Percentiles rank a stretch among this genome's conserved stretches.
These are phyloP conservation scores for Meloe dianella DNA, from an alignment of 2,888 invertebrate genomes.

Conservation along the genomic window DNA sequence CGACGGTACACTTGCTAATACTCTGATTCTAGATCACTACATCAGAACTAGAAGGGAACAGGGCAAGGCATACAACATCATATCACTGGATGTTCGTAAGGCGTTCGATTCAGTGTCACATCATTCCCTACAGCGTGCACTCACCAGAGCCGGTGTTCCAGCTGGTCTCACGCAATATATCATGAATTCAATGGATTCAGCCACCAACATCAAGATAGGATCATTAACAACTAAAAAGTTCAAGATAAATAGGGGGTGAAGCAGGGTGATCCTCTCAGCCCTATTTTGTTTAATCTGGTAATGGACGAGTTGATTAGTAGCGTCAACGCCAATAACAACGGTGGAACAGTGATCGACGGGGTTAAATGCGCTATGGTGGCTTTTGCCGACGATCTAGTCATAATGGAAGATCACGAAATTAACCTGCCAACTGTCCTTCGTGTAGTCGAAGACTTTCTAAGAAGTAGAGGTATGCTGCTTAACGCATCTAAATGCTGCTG, in stretches of 20 bases:
- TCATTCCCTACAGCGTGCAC: slow-evolving; percentile 3
- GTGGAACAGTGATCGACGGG: neutral
- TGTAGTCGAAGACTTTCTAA: slow-evolving; percentile 10
- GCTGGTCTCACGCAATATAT: slow-evolving; percentile 1
- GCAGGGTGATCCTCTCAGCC: slow-evolving; percentile 56
- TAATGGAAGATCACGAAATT: slow-evolving; percentile 20
- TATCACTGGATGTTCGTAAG: slow-evolving; percentile 25
- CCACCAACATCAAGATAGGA: slow-evolving; percentile 15
- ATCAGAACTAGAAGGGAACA: neutral
- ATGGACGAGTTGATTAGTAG: no score
- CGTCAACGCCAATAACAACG: no score
- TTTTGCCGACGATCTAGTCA: slow-evolving; percentile 40
- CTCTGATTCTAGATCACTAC: slow-evolving; percentile 7
- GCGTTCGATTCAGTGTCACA: slow-evolving; percentile 29
- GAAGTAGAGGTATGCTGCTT: neutral
- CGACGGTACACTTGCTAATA: slow-evolving; percentile 51
- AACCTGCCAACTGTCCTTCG: neutral
- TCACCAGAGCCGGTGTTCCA: slow-evolving; percentile 11
- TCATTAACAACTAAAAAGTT: slow-evolving; percentile 19
- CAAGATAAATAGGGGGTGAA: slow-evolving; percentile 47
- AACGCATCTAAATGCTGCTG: neutral
- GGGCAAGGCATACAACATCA: slow-evolving; percentile 15
- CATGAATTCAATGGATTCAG: neutral
- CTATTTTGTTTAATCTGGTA: slow-evolving; percentile 6
- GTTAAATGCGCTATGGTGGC: slow-evolving; percentile 21